Evolutionary conservation across 2,113 vertebrate species (phyloP).

Genomic region (Guaruba guarouba): DNA sequence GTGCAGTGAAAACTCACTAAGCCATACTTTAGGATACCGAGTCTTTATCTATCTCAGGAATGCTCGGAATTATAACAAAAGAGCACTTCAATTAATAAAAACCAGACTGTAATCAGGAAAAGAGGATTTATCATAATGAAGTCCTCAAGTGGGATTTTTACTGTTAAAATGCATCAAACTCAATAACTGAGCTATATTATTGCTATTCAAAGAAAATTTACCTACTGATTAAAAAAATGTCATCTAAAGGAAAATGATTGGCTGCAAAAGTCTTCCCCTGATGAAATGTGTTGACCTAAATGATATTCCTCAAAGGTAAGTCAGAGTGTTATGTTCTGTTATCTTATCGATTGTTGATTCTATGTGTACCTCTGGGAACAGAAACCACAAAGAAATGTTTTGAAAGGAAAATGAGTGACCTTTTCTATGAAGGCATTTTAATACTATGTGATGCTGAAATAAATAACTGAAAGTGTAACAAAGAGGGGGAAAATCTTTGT

Average conservation of each 20-base stretch:
- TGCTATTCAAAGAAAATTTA: constrained; percentile 47
- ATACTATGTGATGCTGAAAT: constrained; percentile 72
- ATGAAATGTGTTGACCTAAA: constrained; percentile 64
- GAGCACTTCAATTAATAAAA: constrained; percentile 20
- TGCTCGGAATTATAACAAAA: constrained; percentile 6
- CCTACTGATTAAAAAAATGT: constrained; percentile 61
- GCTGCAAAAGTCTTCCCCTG: constrained; percentile 58
- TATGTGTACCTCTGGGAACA: constrained; percentile 62
- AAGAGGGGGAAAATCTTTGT: not conserved
- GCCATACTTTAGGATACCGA: not conserved
- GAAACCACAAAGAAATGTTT: constrained; percentile 75
- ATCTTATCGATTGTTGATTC: constrained; percentile 78
- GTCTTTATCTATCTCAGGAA: not conserved
- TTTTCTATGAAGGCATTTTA: constrained; percentile 77
- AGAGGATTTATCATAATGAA: constrained; percentile 29
- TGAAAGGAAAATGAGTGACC: constrained; percentile 77
- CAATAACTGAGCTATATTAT: constrained; percentile 20
- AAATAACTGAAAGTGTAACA: constrained; percentile 64
- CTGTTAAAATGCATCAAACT: constrained; percentile 32
- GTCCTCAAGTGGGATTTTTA: not conserved
- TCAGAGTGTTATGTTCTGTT: constrained; percentile 66
- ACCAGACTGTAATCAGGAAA: not conserved
- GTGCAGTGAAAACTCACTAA: not conserved
- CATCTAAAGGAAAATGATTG: constrained; percentile 66
- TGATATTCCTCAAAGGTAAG: constrained; percentile 71